Conservation (phyloP, 2,888 invertebrate genomes). For the Caenorhabditis panamensis region DNA sequence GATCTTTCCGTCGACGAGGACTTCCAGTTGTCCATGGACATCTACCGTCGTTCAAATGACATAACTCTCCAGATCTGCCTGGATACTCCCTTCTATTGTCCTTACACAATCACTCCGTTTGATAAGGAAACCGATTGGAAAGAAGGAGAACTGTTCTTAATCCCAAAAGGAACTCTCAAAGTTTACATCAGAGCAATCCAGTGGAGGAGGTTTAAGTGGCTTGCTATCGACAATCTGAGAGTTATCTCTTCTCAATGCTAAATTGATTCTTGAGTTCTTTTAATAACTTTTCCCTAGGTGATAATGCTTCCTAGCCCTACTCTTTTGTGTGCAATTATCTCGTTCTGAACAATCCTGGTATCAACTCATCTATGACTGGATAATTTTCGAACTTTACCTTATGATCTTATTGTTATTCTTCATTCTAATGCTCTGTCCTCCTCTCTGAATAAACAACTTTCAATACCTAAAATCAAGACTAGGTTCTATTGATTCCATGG, state of each 20-base stretch:
- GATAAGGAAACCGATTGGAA: conserved; percentile 71
- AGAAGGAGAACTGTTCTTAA: conserved; percentile 66
- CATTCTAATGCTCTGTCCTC: conserved; percentile 1
- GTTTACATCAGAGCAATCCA: conserved; percentile 76
- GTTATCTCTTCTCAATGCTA: conserved; percentile 44
- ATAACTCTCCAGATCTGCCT: conserved; percentile 75
- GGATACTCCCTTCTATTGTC: conserved; percentile 73
- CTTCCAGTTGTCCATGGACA: conserved; percentile 68
- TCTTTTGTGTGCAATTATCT: conserved; percentile 26
- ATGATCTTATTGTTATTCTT: not conserved
- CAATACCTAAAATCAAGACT: too few species aligned
- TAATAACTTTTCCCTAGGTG: conserved; percentile 15
- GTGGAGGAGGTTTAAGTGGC: conserved; percentile 78
- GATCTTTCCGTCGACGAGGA: conserved; percentile 68
- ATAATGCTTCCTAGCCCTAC: conserved; percentile 26
- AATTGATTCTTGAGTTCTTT: conserved; percentile 4
- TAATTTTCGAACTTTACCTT: conserved; percentile 21
- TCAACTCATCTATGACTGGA: conserved; percentile 2
- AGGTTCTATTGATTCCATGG: too few species aligned
- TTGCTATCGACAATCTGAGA: conserved; percentile 75
- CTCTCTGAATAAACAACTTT: too few species aligned
- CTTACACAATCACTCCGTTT: conserved; percentile 69
- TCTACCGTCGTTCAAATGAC: conserved; percentile 75
- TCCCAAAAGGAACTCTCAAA: conserved; percentile 69
- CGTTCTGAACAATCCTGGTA: conserved; percentile 36